Conservation (phyloP, 2,888 invertebrate species). For the Drosophila siamana region DNA sequence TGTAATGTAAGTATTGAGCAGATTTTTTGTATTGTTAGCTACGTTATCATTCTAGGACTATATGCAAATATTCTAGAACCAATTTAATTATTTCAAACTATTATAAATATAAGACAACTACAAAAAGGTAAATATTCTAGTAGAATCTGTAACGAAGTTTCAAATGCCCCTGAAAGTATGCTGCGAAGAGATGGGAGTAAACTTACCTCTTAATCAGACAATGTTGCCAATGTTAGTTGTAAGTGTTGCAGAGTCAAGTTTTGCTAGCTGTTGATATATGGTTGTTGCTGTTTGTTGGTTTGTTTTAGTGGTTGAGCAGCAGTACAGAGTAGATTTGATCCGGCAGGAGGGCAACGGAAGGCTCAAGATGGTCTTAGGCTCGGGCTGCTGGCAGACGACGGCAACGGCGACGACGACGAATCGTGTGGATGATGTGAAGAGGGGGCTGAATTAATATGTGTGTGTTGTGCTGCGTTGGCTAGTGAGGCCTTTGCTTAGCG, state of each 20-base stretch:
- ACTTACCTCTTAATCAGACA: slow-evolving; percentile 67
- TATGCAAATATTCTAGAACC: no score
- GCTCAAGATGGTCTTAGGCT: slow-evolving; percentile 51
- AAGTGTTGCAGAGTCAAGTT: slow-evolving; percentile 11
- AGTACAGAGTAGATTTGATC: slow-evolving; percentile 34
- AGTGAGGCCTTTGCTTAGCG: slow-evolving; percentile 62
- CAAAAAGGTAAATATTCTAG: no score
- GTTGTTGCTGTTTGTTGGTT: slow-evolving; percentile 33
- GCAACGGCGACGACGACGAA: slow-evolving; percentile 26
- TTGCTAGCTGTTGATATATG: slow-evolving; percentile 11
- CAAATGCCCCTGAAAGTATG: slow-evolving; percentile 33
- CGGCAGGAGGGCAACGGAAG: slow-evolving; percentile 53
- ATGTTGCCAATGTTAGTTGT: slow-evolving; percentile 51
- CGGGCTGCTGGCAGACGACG: slow-evolving; percentile 45
- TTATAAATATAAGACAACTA: no score
- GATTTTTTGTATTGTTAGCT: no score
- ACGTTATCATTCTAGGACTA: no score
- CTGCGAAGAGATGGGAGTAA: slow-evolving; percentile 6
- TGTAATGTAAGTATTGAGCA: neutral
- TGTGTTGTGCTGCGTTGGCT: slow-evolving; percentile 58
- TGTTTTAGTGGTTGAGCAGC: slow-evolving; percentile 46
- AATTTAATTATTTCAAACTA: no score
- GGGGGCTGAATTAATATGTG: slow-evolving; percentile 39
- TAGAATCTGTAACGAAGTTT: neutral
- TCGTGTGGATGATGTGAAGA: slow-evolving; percentile 57